Evolutionary conservation across 2,797 vertebrate species (phyloP).

Genomic region (Dendrocincla tyrannina): DNA sequence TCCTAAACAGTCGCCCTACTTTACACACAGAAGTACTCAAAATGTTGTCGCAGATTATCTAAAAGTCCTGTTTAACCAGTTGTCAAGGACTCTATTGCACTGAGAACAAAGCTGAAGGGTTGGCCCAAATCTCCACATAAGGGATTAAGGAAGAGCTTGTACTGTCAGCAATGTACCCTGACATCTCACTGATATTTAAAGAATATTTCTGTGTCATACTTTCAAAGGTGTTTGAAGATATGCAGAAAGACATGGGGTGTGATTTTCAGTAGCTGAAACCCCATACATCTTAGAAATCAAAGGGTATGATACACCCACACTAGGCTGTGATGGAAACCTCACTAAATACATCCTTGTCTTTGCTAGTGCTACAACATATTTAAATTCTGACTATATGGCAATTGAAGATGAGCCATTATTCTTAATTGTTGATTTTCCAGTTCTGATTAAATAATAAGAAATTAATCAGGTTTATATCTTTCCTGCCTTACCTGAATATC

Average conservation of each 20-base stretch:
- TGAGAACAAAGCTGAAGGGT: background rate
- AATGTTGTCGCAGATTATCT: background rate
- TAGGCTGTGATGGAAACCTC: background rate
- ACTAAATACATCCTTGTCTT: background rate
- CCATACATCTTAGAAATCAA: background rate
- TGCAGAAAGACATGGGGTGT: background rate
- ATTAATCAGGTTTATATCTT: background rate
- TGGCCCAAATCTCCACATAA: background rate
- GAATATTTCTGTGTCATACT: background rate
- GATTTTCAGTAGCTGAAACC: background rate
- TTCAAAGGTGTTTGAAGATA: background rate
- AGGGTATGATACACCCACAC: rapidly evolving
- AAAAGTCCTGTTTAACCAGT: background rate
- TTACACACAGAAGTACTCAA: background rate
- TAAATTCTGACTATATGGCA: background rate
- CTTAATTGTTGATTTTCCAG: background rate
- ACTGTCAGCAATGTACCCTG: background rate
- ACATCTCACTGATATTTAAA: background rate
- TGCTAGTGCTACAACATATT: background rate
- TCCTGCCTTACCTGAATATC: background rate
- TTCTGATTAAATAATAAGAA: background rate
- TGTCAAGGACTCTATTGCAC: background rate
- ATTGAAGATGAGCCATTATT: background rate
- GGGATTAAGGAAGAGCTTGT: background rate
- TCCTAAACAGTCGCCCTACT: background rate